These are phyloP conservation scores for Agrochola circellaris DNA, from an alignment of 2,888 invertebrate genomes.

Conservation along the genomic window DNA sequence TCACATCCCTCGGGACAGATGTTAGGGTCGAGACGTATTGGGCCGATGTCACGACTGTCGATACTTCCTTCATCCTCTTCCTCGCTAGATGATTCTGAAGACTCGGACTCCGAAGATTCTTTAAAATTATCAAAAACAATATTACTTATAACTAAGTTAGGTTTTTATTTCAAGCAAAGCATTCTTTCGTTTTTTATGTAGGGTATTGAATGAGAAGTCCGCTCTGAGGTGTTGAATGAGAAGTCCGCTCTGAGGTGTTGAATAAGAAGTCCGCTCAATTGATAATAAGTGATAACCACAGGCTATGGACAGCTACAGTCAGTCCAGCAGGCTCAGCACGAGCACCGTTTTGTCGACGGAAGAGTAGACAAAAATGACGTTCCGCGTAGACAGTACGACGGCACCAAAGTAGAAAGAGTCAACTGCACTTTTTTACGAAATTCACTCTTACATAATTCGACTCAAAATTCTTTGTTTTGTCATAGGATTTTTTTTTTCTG, in stretches of 20 bases:
- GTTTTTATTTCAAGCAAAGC: not conserved
- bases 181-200: not conserved
- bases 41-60: constrained; percentile 92
- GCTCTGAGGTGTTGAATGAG: not conserved
- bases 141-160: not conserved
- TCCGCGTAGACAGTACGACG: too few species aligned
- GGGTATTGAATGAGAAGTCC: not conserved
- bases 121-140: not conserved
- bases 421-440: too few species aligned
- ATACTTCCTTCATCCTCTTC: constrained; percentile 92
- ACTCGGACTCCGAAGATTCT: constrained; percentile 84
- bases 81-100: constrained; percentile 91
- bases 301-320: not conserved
- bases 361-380: too few species aligned
- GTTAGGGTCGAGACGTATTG: constrained; percentile 93
- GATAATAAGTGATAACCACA: not conserved
- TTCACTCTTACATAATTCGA: too few species aligned
- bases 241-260: not conserved
- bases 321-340: too few species aligned
- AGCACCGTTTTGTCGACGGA: too few species aligned
- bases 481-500: too few species aligned
- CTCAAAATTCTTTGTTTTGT: too few species aligned
- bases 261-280: too few species aligned
- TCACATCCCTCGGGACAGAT: constrained; percentile 94
- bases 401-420: too few species aligned